phyloP scores from a whole-genome alignment of 2,113 vertebrate species.

The Rhineura floridana region DNA sequence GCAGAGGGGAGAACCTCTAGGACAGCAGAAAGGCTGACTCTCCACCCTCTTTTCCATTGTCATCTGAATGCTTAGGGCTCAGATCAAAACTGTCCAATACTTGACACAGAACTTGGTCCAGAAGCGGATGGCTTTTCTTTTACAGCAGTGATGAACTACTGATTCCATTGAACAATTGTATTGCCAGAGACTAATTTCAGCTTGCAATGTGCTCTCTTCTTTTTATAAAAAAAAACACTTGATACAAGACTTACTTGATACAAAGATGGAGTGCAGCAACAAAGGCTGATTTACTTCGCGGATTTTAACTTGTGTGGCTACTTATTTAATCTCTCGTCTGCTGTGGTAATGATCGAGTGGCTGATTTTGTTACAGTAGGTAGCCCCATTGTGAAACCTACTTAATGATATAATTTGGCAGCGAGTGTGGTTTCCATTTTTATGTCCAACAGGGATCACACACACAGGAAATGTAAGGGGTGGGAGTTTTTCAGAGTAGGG shows the following conservation, averaged over 20 bases:
- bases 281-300: conserved; percentile 44
- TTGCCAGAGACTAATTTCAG: conserved; percentile 64
- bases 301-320: conserved; percentile 46
- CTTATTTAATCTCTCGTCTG: conserved; percentile 45
- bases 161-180: conserved; percentile 49
- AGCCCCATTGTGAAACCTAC: conserved; percentile 42
- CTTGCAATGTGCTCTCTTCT: conserved; percentile 38
- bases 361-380: conserved; percentile 41
- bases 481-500: conserved; percentile 18
- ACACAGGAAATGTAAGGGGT: conserved; percentile 19
- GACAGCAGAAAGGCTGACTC: conserved; percentile 8
- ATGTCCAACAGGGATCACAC: neutral
- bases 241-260: conserved; percentile 42
- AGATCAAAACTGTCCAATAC: conserved; percentile 53
- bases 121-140: conserved; percentile 57
- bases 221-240: conserved; percentile 53
- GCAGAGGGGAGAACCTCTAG: conserved; percentile 59
- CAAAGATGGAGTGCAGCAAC: conserved; percentile 16
- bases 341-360: conserved; percentile 19
- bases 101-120: conserved; percentile 45
- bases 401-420: conserved; percentile 42
- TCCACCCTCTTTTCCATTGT: conserved; percentile 22
- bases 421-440: conserved; percentile 27
- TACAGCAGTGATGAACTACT: conserved; percentile 68
- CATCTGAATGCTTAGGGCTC: conserved; percentile 39